Evolutionary conservation across 1,140 invertebrate genomes (phyloP).

Genomic region (Drosophila eugracilis): DNA sequence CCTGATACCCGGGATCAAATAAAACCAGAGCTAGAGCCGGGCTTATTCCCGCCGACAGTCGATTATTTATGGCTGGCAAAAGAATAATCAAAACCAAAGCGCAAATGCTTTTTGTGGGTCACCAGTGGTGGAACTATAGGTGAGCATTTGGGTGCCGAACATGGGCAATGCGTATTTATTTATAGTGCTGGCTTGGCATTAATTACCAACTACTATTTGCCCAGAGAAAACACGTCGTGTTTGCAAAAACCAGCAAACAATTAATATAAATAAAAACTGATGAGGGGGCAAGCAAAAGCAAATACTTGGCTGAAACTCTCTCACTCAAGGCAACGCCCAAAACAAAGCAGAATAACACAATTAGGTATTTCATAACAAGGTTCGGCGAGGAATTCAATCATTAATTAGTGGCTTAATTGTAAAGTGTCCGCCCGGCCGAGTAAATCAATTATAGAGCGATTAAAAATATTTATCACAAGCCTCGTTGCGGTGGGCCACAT

Average conservation of each 20-base stretch:
- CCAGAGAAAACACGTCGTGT: neutral
- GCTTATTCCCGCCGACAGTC: constrained; percentile 39
- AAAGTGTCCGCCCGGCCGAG: neutral
- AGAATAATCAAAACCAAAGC: constrained; percentile 29
- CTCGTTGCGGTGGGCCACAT: constrained; percentile 19
- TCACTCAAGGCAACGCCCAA: neutral
- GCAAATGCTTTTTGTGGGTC: constrained; percentile 31
- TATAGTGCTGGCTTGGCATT: constrained; percentile 17
- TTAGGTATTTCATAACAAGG: neutral
- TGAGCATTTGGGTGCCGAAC: constrained; percentile 23
- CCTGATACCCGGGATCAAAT: constrained; percentile 36
- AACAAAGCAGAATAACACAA: neutral
- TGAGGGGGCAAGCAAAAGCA: neutral
- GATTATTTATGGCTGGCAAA: constrained; percentile 70
- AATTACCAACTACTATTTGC: constrained; percentile 30
- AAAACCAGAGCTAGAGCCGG: constrained; percentile 13
- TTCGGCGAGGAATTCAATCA: neutral
- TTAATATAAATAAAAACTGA: neutral
- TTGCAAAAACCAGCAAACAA: neutral
- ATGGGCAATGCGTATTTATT: constrained; percentile 19
- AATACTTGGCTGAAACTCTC: neutral
- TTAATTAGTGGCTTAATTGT: constrained; percentile 23
- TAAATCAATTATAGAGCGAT: constrained; percentile 39
- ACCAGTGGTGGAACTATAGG: constrained; percentile 70
- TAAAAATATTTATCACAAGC: constrained; percentile 23